A percentile compares a stretch with the other conserved stretches of the same genome.
Evolutionary conservation across 2,797 vertebrate species (phyloP).

Genomic region (Paramormyrops hopkinsi): DNA sequence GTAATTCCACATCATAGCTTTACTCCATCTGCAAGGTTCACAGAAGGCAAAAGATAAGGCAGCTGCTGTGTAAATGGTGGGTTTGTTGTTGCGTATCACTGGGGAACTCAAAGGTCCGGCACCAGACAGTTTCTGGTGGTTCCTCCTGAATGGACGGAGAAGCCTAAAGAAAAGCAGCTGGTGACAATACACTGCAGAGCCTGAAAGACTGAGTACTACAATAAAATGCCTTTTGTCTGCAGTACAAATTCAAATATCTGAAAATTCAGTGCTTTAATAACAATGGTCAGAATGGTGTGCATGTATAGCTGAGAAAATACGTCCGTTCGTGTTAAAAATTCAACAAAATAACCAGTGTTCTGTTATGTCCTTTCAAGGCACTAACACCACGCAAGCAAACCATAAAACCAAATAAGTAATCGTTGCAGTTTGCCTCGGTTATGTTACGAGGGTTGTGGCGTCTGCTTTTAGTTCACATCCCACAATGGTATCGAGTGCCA

Average conservation of each 20-base stretch:
- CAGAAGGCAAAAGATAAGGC: not conserved
- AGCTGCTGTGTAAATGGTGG: not conserved
- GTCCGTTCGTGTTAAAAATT: not conserved
- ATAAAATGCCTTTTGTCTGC: not conserved
- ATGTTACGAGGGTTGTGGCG: conserved; percentile 9
- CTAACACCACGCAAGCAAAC: not conserved
- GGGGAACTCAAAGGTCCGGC: not conserved
- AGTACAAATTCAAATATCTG: not conserved
- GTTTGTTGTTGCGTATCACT: conserved; percentile 2
- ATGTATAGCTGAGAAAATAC: not conserved
- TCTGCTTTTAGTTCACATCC: not conserved
- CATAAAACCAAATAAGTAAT: not conserved
- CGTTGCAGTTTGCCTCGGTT: not conserved
- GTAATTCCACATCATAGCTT: not conserved
- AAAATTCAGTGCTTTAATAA: conserved; percentile 7
- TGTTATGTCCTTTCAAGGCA: not conserved
- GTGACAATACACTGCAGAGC: not conserved
- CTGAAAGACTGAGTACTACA: not conserved
- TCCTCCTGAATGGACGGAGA: not conserved
- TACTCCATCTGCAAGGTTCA: conserved; percentile 3
- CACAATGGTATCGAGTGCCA: not conserved
- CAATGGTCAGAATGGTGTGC: not conserved
- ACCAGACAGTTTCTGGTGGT: not conserved
- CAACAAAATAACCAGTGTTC: not conserved
- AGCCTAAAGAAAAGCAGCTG: not conserved